These are phyloP conservation scores for Brenthis daphne DNA, from an alignment of 2,888 invertebrate species.

Conservation along the genomic window DNA sequence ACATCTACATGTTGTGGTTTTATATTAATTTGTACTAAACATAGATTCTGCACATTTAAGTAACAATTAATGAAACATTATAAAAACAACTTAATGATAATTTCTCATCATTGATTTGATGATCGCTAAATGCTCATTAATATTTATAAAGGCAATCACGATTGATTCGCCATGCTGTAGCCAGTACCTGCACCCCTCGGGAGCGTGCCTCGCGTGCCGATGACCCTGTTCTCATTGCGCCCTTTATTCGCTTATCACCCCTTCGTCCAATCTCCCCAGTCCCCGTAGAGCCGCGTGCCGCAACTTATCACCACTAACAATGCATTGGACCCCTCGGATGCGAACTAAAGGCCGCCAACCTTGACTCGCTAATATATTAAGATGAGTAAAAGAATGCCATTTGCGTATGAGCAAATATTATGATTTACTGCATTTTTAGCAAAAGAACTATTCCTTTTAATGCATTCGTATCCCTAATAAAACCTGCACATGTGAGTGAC, in stretches of 20 bases:
- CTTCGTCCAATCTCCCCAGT: slow-evolving; percentile 5
- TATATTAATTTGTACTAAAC: not conserved
- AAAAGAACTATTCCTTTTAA: not conserved
- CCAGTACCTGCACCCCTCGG: slow-evolving; percentile 25
- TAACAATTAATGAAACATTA: slow-evolving; percentile 15
- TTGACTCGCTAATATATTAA: slow-evolving; percentile 27
- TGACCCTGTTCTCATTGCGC: slow-evolving; percentile 28
- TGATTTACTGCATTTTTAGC: too few relatives aligned
- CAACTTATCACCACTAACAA: slow-evolving; percentile 33
- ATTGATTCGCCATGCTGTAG: slow-evolving; percentile 27
- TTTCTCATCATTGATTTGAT: slow-evolving; percentile 26
- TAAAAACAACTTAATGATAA: slow-evolving; percentile 16
- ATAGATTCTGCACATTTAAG: slow-evolving; percentile 17
- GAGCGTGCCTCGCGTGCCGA: slow-evolving; percentile 7
- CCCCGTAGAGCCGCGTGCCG: slow-evolving; percentile 27
- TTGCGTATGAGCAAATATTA: too few relatives aligned
- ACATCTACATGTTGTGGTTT: not conserved
- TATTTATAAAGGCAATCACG: slow-evolving; percentile 35
- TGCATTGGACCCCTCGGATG: slow-evolving; percentile 18
- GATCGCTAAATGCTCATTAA: slow-evolving; percentile 34
- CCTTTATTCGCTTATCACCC: slow-evolving; percentile 4
- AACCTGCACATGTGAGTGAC: not conserved
- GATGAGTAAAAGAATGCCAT: too few relatives aligned
- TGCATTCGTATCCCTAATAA: not conserved
- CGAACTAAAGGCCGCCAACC: slow-evolving; percentile 17